A percentile compares a stretch with the other conserved stretches of the same genome.
Evolutionary conservation across 2,888 invertebrate genomes (phyloP).

Genomic region (Phyllotreta striolata): DNA sequence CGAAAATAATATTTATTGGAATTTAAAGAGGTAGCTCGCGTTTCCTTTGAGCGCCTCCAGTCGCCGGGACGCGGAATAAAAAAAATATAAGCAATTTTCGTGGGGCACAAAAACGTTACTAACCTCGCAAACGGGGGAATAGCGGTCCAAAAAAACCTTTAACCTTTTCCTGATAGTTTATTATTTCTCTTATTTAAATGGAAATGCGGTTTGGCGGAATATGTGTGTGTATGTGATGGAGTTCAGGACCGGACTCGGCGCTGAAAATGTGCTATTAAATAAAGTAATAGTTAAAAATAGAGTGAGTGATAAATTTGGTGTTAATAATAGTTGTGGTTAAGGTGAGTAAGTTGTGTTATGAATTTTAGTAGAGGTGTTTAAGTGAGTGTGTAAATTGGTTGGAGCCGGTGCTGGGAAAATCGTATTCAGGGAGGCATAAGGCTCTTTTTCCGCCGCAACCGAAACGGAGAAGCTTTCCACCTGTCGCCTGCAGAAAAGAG

Average conservation of each 20-base stretch:
- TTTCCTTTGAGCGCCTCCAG: not conserved
- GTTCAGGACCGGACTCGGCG: slow-evolving; percentile 3
- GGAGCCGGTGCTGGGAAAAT: slow-evolving; percentile 20
- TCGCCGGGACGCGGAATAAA: not conserved
- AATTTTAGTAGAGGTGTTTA: too few relatives aligned
- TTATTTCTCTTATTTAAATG: slow-evolving; percentile 40
- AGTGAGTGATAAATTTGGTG: too few relatives aligned
- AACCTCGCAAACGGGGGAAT: slow-evolving; percentile 18
- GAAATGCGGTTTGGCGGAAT: slow-evolving; percentile 35
- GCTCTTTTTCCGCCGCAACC: slow-evolving; percentile 32
- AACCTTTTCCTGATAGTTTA: slow-evolving; percentile 37
- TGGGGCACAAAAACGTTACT: slow-evolving; percentile 19
- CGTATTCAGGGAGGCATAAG: slow-evolving; percentile 29
- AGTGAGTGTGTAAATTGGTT: not conserved
- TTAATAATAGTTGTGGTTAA: too few relatives aligned
- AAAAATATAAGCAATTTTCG: slow-evolving; percentile 10
- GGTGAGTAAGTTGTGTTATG: too few relatives aligned
- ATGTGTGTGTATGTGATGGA: slow-evolving; percentile 24
- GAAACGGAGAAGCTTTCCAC: slow-evolving; percentile 31
- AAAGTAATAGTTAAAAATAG: too few relatives aligned
- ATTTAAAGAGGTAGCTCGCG: not conserved
- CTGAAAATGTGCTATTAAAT: too few relatives aligned
- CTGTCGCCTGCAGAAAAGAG: slow-evolving; percentile 43
- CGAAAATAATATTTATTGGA: not conserved
- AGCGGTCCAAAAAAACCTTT: slow-evolving; percentile 32